Base-by-base conservation (phyloP, 2,797 vertebrate species). In the Okamejei kenojei region DNA sequence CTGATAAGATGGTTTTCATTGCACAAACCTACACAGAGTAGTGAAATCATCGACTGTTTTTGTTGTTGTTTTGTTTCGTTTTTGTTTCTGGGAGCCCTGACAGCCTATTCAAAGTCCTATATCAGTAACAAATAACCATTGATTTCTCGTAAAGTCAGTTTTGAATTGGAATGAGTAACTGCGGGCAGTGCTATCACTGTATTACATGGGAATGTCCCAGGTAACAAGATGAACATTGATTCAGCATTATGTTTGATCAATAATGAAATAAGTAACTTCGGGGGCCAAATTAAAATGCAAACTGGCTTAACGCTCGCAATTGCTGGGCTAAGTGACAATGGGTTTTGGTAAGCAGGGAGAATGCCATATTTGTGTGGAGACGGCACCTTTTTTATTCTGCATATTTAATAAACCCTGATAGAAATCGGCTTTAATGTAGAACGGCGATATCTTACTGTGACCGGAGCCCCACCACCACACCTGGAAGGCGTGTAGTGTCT, bases 191-290 rank as follows among this genome's bases (percentile, higher is more conserved):
- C 97, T 98, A 98, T 98, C 98, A 98, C 98, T 98, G 98, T 98
- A 98, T 98, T 98, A 98, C 98, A 98, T 96, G 97, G 97, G 97
- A 98, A 98, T 98, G 97, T 97, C 96, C 97, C 98, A 98, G 97
- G 97, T 98, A 98, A 98, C 98, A 98, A 98, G 98, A 98, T 98
- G 97, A 98, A 98, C 97, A 98, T 98, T 98, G 98, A 98, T 98
- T 98, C 98, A 97, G 97, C 98, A 98, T 98, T 98, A 98, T 98
- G 97, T 97, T 97, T 98, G 98, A 98, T 98, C 98, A 97, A 98
- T 98, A 98, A 98, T 97, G 98, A 98, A 98, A 98, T 98, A 98
- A 98, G 98, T 98, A 98, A 98, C 98, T 98, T 98, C 97, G 96
- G 97, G 97, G 97, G 97, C 97, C 97, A 98, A 98, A 98, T 98